Evolutionary conservation across 2,113 vertebrate genomes (phyloP).

Genomic region (Camelus dromedarius): DNA sequence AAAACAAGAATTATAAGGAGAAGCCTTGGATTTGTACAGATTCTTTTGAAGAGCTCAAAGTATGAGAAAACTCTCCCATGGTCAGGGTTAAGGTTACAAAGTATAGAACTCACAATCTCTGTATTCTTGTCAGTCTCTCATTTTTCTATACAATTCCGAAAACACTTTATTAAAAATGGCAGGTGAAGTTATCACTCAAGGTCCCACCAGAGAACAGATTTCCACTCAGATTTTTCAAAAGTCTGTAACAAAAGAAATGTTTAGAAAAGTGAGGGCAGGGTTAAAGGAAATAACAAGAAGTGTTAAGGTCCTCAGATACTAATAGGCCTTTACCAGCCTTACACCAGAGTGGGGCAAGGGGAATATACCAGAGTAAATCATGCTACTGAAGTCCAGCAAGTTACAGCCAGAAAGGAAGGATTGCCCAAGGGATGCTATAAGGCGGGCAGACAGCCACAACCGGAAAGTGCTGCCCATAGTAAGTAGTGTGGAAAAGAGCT

Average conservation of each 20-base stretch:
- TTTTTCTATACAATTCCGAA: slow-evolving; percentile 50
- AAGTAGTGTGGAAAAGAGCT: background rate
- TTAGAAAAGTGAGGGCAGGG: background rate
- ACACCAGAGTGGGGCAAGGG: too few species aligned
- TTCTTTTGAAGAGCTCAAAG: slow-evolving; percentile 77
- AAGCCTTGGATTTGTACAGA: slow-evolving; percentile 79
- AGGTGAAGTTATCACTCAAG: background rate
- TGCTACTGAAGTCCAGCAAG: background rate
- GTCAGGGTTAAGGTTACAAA: slow-evolving; percentile 71
- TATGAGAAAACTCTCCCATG: slow-evolving; percentile 55
- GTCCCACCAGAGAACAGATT: background rate
- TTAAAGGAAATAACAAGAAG: background rate
- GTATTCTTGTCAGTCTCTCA: slow-evolving; percentile 36
- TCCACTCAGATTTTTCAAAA: slow-evolving; percentile 17
- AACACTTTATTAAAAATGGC: slow-evolving; percentile 45
- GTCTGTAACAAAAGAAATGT: background rate
- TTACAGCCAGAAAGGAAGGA: background rate
- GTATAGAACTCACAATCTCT: slow-evolving; percentile 26
- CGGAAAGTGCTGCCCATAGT: background rate
- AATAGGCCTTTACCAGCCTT: background rate
- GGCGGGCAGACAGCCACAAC: background rate
- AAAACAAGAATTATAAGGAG: slow-evolving; percentile 69
- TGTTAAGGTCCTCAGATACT: background rate
- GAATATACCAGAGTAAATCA: background rate
- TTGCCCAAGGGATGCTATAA: accelerated